Percentiles rank a stretch among this genome's conserved stretches.
Conservation (phyloP, 1,140 invertebrate species). For the Drosophila littoralis region DNA sequence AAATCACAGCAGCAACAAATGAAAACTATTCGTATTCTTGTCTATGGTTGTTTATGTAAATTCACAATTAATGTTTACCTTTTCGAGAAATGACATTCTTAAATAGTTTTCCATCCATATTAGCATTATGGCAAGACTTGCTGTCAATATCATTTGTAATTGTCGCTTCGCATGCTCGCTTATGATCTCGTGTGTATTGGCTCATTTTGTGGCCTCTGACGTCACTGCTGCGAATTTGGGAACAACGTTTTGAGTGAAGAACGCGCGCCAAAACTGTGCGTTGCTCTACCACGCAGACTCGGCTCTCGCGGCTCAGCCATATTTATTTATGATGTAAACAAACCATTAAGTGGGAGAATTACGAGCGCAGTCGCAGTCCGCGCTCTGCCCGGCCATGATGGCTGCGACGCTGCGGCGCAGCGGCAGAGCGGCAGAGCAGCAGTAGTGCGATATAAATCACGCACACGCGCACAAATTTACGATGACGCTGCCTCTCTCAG, state of each 20-base stretch:
- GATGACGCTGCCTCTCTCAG: slow-evolving; percentile 39
- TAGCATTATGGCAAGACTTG: slow-evolving; percentile 8
- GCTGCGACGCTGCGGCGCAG: slow-evolving; percentile 54
- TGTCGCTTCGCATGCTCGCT: slow-evolving; percentile 6
- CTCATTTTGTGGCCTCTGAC: slow-evolving; percentile 20
- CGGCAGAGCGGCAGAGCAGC: slow-evolving; percentile 28
- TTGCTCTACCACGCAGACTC: slow-evolving; percentile 50
- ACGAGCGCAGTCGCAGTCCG: slow-evolving; percentile 78
- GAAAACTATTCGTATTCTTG: background rate
- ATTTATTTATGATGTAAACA: slow-evolving; percentile 84
- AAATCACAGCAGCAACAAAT: background rate
- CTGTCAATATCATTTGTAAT: slow-evolving; percentile 22
- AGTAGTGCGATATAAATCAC: slow-evolving; percentile 50
- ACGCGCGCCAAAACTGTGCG: slow-evolving; percentile 66
- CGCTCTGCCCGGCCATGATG: slow-evolving; percentile 62
- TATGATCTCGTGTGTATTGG: slow-evolving; percentile 8
- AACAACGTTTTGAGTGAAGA: slow-evolving; percentile 19
- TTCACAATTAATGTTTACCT: slow-evolving; percentile 2
- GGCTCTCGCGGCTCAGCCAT: slow-evolving; percentile 66
- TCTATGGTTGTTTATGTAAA: background rate
- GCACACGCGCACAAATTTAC: slow-evolving; percentile 61
- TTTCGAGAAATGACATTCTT: background rate
- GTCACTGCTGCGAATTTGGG: slow-evolving; percentile 30
- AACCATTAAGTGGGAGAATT: slow-evolving; percentile 84
- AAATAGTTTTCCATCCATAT: slow-evolving; percentile 10